Evolutionary conservation across 2,888 invertebrate species (phyloP), one percentile per base, ranked within the genome.

Genomic region (Pammene aurita): DNA sequence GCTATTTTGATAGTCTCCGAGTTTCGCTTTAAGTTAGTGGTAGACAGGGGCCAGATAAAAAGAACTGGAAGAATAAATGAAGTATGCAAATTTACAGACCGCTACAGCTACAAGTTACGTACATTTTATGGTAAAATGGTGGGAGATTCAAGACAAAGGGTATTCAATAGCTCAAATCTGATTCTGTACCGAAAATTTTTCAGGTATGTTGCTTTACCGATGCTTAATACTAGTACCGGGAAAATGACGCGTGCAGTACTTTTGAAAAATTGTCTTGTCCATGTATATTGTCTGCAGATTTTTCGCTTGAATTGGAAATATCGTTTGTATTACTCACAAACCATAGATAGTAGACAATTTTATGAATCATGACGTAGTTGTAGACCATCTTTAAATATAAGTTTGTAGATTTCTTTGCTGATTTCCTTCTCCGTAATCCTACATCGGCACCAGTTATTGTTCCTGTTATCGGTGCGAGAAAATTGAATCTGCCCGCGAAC

Each of bases 401-500:
- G 16, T 50, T 52, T 50, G 38, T 16, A 50, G 11, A 46, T 38
- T 52, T 26, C 52, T 18, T 50, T 35, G 7, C 16, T 10, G 44
- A 44, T 18, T 56, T 52, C 54, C 60, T 46, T 54, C 34, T 38
- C 41, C 62, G 55, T 67, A 67, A 63, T 50, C 34, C 62, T 35
- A 56, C 67, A 44, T 55, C 48, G 63, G 65, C n/a, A 60, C 61
- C 65, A 70, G 74, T 73, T 74, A 74, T 74, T 89, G 86, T 85
- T 86, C 83, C 84, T 81, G 84, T 85, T 88, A 88, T 90, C 85
- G 86, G 80, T 80, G 81, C 75, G 85, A 82, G 86, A 86, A 89
- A 90, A 91, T 91, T 90, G 90, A 89, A 91, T 90, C 86, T 85
- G 88, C 87, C 87, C 86, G 86, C 89, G 90, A 88, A 87, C 88